Evolutionary conservation across 2,797 vertebrate genomes (phyloP).

Genomic region (Synanceia verrucosa): DNA sequence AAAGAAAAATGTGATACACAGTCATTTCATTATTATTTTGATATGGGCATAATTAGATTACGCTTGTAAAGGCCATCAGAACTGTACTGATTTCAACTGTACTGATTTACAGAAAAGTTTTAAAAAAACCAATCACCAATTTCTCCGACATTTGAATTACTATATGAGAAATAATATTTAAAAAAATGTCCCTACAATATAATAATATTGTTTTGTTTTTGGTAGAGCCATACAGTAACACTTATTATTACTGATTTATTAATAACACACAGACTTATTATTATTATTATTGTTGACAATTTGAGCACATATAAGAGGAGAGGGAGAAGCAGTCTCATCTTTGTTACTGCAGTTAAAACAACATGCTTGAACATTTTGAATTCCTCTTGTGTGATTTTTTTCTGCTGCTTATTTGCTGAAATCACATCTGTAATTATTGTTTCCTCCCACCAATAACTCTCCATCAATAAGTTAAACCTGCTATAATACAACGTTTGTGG

Average conservation of each 20-base stretch:
- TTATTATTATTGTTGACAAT: not conserved
- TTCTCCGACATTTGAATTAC: not conserved
- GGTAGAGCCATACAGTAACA: not conserved
- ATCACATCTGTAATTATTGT: not conserved
- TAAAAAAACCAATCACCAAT: not conserved
- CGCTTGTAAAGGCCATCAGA: not conserved
- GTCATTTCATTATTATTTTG: not conserved
- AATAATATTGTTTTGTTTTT: not conserved
- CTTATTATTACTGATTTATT: not conserved
- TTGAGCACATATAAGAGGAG: not conserved
- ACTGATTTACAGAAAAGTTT: not conserved
- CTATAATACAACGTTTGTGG: not conserved
- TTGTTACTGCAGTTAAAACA: not conserved
- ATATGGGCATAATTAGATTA: not conserved
- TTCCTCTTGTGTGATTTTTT: not conserved
- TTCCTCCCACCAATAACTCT: not conserved
- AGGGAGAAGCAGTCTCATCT: not conserved
- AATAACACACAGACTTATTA: not conserved
- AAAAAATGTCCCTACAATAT: not conserved
- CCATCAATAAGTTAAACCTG: not conserved
- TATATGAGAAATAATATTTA: not conserved
- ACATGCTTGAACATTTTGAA: too few relatives aligned
- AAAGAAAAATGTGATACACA: not conserved
- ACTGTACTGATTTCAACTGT: not conserved
- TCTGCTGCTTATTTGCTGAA: not conserved